A percentile compares a stretch with the other conserved stretches of the same genome.
phyloP scores from a whole-genome alignment of 2,113 vertebrate genomes.

The Azemiops feae region DNA sequence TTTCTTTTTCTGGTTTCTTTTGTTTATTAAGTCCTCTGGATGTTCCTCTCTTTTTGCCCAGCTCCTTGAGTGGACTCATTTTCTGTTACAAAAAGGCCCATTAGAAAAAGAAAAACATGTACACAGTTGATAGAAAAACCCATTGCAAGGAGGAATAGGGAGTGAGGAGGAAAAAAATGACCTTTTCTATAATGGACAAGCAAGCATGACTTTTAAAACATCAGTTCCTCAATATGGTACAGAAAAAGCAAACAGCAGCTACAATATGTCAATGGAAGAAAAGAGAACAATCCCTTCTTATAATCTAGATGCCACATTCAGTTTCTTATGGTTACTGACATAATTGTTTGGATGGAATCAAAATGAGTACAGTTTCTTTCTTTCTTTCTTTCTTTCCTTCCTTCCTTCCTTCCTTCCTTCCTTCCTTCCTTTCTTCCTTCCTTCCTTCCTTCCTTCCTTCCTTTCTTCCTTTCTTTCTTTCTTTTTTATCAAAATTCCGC shows the following conservation, averaged over 20 bases:
- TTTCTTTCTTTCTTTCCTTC: slow-evolving; percentile 22
- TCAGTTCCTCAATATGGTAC: not conserved
- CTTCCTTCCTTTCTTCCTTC: no score
- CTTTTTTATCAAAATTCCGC: slow-evolving; percentile 15
- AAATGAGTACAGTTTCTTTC: slow-evolving; percentile 42
- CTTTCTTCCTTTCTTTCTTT: not conserved
- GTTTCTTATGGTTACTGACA: slow-evolving; percentile 43
- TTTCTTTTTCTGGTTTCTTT: not conserved
- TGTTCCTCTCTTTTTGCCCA: slow-evolving; percentile 22
- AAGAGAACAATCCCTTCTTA: slow-evolving; percentile 16
- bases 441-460: no score
- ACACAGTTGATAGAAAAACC: slow-evolving; percentile 57
- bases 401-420: slow-evolving; percentile 6
- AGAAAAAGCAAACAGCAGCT: not conserved
- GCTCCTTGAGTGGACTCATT: slow-evolving; percentile 45
- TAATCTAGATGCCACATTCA: not conserved
- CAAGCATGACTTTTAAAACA: slow-evolving; percentile 50
- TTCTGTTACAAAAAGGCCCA: slow-evolving; percentile 56
- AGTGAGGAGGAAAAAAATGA: slow-evolving; percentile 40
- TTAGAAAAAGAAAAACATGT: slow-evolving; percentile 70
- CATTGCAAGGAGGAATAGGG: slow-evolving; percentile 56
- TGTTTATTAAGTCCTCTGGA: not conserved
- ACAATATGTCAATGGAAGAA: not conserved
- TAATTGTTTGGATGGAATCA: slow-evolving; percentile 36
- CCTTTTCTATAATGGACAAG: slow-evolving; percentile 57